These are phyloP conservation scores for Hymenochirus boettgeri DNA, from an alignment of 2,113 vertebrate species.

Conservation along the genomic window DNA sequence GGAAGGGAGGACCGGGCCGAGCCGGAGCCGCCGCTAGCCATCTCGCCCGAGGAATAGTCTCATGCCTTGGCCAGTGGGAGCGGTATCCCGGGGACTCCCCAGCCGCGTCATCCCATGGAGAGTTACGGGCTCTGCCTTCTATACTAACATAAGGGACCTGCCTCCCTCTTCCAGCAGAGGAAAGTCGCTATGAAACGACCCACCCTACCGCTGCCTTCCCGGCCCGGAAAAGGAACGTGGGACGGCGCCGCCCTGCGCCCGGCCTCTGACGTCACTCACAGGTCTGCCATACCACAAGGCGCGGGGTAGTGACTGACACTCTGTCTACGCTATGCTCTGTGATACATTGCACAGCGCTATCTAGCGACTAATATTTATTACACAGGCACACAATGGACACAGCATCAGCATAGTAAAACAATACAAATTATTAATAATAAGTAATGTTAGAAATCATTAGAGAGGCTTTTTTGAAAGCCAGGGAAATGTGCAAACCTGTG, in stretches of 20 bases:
- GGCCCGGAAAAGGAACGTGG: constrained; percentile 41
- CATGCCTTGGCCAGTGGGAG: constrained; percentile 42
- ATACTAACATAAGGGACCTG: not conserved
- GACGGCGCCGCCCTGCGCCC: constrained; percentile 39
- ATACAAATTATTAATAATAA: too few species aligned
- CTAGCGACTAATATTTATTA: constrained; percentile 14
- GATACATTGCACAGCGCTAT: not conserved
- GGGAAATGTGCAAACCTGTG: too few species aligned
- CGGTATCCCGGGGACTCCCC: constrained; percentile 31
- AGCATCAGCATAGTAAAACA: too few species aligned
- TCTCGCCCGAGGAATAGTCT: constrained; percentile 26
- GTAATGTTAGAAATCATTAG: too few species aligned
- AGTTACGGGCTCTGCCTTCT: constrained; percentile 24
- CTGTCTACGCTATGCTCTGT: constrained; percentile 7
- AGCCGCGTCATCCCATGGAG: constrained; percentile 40
- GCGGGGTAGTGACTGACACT: not conserved
- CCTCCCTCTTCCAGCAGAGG: constrained; percentile 1
- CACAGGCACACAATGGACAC: too few species aligned
- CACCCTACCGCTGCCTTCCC: constrained; percentile 27
- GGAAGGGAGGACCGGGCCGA: constrained; percentile 55
- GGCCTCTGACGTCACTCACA: constrained; percentile 24
- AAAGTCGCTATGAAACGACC: not conserved
- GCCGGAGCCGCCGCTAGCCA: constrained; percentile 40
- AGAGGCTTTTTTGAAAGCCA: too few species aligned
- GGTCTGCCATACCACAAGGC: not conserved